A percentile compares a stretch with the other conserved stretches of the same genome.
Conservation (phyloP, 2,888 invertebrate genomes). For the Serrognathus titanus region DNA sequence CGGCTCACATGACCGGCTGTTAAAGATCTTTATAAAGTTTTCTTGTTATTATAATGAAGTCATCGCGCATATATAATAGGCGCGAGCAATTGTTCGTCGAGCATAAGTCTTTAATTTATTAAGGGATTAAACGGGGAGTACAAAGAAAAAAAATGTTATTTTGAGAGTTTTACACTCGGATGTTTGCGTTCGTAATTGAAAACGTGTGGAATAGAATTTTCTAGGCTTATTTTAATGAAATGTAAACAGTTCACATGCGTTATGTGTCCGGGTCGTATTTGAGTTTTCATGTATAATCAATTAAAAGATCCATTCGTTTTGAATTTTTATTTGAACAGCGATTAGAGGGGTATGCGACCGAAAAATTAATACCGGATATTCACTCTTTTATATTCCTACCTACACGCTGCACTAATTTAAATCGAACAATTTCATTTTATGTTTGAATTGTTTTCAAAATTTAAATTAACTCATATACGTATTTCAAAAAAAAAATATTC, state of each 20-base stretch:
- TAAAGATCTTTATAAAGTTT: neutral
- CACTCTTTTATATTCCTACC: no score
- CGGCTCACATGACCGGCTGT: neutral
- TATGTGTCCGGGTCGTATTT: conserved; percentile 32
- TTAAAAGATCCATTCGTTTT: conserved; percentile 26
- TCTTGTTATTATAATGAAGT: neutral
- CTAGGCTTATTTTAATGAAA: conserved; percentile 48
- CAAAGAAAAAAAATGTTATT: conserved; percentile 31
- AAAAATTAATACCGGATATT: neutral
- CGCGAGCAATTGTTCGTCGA: neutral
- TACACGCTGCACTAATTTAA: no score
- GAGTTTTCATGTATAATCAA: conserved; percentile 33
- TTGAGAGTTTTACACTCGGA: conserved; percentile 31
- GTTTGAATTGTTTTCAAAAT: no score
- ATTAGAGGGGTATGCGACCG: neutral
- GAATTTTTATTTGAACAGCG: conserved; percentile 19
- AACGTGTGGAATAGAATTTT: conserved; percentile 47
- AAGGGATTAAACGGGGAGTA: no score
- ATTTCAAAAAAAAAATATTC: no score
- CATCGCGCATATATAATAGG: neutral
- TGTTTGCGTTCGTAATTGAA: conserved; percentile 47
- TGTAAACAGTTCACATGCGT: conserved; percentile 42
- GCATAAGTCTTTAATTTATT: conserved; percentile 4
- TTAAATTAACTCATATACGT: no score
- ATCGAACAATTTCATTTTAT: no score